Percentiles rank a stretch among this genome's conserved stretches.
Conservation (phyloP, 2,113 vertebrate species). For the Prionailurus viverrinus region DNA sequence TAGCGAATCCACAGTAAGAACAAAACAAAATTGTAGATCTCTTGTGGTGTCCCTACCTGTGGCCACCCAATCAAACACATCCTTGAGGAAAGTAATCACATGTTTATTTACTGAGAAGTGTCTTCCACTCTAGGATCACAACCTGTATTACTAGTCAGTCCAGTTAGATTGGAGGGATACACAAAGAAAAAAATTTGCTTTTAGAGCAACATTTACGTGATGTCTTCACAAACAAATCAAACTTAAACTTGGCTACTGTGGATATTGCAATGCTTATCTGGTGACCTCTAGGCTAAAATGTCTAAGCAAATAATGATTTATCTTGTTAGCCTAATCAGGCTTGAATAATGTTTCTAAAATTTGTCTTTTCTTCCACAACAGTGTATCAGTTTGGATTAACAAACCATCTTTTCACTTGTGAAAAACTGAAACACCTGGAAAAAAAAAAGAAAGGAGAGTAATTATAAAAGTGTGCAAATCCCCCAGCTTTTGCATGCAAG, state of each 20-base stretch:
- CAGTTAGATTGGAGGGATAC: background rate
- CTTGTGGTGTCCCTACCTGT: background rate
- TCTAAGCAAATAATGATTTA: constrained; percentile 58
- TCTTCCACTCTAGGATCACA: background rate
- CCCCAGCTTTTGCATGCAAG: background rate
- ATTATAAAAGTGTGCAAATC: background rate
- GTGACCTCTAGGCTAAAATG: background rate
- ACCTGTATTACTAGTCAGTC: background rate
- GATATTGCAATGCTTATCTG: background rate
- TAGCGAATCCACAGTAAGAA: background rate
- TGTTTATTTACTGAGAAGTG: background rate
- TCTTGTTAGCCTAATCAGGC: background rate
- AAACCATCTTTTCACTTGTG: constrained; percentile 44
- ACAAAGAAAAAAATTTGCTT: constrained; percentile 17
- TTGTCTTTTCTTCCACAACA: background rate
- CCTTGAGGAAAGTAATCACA: background rate
- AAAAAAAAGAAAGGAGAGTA: constrained; percentile 38
- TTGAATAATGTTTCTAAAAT: constrained; percentile 20
- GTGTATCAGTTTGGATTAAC: background rate
- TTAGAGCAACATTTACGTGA: background rate
- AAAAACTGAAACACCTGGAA: constrained; percentile 42
- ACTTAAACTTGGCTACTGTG: background rate
- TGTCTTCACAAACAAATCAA: constrained; percentile 2
- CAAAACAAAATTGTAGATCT: background rate
- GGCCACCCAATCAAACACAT: background rate